Evolutionary conservation across 2,113 vertebrate species (phyloP), one percentile per base, ranked within the genome.

Genomic region (Seriola rivoliana): DNA sequence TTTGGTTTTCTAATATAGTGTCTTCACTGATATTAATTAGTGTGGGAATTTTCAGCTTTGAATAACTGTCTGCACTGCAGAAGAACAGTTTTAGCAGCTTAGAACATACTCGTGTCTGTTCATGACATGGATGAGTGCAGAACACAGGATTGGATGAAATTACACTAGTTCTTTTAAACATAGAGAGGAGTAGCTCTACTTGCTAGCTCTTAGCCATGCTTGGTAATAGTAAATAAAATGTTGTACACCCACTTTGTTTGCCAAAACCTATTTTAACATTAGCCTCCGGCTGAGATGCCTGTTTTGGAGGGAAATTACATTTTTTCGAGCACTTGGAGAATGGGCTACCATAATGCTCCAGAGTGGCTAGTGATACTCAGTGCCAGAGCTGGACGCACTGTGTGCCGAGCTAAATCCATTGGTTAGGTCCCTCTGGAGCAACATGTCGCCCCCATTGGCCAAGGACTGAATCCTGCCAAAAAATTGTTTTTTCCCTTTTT

Each of bases 21-120:
- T 14, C n/a, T 54, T 32, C 1, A 59, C 40, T 54, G 13, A 52
- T 87, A 69, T 89, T 55, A 78, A 70, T 87, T 63, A 69, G 25
- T 57, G 40, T 23, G n/a, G 10, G 36, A 38, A 80, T 81, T 72
- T 67, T 75, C 0, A 38, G 32, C 9, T 78, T 68, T 85, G 14
- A 75, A 54, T 68, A 63, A 64, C 54, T 69, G 9, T 57, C 59
- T 57, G 9, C 9, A 59, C 42, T 80, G 64, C 54, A 70, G 63
- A 63, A 50, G 59, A 71, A 71, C 50, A 60, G 76, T 70, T 78
- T 81, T 19, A 75, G 66, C 10, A 64, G 60, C 65, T 70, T 29
- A 36, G 68, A 73, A 34, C 36, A 66, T 21, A 62, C 16, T 69
- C 17, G n/a, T 44, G 36, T 81, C 44, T 73, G 44, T 62, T 68